A percentile compares a stretch with the other conserved stretches of the same genome.
phyloP scores from a whole-genome alignment of 2,113 vertebrate species.

The Phalacrocorax pelagicus region DNA sequence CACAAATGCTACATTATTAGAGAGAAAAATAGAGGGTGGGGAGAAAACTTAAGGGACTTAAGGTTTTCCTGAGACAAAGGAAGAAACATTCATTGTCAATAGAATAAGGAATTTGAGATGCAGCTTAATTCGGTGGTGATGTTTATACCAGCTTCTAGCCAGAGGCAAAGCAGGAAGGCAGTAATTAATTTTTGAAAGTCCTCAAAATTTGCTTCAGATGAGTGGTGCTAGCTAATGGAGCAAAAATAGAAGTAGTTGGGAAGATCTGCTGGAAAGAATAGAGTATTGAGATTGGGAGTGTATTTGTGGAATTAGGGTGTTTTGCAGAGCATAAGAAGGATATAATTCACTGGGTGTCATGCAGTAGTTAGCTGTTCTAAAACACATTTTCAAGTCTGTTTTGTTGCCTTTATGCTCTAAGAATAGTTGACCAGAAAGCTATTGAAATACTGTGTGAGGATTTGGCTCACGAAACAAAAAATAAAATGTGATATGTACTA shows the following conservation, averaged over 20 bases:
- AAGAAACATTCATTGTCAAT: not conserved
- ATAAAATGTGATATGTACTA: not conserved
- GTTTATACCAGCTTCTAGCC: constrained; percentile 25
- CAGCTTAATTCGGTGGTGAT: not conserved
- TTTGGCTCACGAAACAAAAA: not conserved
- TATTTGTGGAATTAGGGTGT: constrained; percentile 26
- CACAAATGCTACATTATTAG: not conserved
- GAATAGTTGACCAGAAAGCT: constrained; percentile 4
- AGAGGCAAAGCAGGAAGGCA: constrained; percentile 35
- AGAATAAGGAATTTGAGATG: not conserved
- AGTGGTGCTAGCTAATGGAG: not conserved
- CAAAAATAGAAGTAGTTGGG: constrained; percentile 1
- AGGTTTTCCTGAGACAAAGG: not conserved
- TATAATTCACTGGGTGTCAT: not conserved
- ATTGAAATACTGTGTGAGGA: not conserved
- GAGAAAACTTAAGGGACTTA: not conserved
- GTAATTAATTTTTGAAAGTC: constrained; percentile 45
- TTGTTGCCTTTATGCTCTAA: constrained; percentile 1
- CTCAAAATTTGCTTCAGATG: constrained; percentile 34
- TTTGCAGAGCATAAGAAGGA: constrained; percentile 2
- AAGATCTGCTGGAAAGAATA: not conserved
- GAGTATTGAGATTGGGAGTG: not conserved
- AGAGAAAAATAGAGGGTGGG: not conserved
- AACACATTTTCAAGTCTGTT: not conserved
- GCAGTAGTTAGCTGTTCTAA: not conserved